Evolutionary conservation across 2,113 vertebrate species (phyloP).

Genomic region (Felis chaus): DNA sequence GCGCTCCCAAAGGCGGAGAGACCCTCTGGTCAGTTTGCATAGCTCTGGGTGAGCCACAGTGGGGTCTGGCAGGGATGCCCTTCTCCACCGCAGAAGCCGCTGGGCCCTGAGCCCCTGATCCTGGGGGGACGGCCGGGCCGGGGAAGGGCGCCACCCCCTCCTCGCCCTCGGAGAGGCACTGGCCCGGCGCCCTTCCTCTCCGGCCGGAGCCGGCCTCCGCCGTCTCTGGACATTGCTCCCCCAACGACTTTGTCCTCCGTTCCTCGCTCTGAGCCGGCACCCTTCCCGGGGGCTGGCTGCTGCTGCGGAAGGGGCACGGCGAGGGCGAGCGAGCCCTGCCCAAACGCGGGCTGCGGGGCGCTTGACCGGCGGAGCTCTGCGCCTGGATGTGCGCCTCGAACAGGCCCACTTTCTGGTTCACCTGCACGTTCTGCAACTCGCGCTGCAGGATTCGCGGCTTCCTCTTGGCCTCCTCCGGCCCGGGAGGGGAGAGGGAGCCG

Average conservation of each 20-base stretch:
- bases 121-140: accelerated
- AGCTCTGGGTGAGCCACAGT: background rate
- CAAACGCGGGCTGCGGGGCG: conserved; percentile 88
- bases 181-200: background rate
- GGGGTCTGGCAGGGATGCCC: background rate
- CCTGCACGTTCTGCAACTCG: conserved; percentile 96
- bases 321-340: conserved; percentile 79
- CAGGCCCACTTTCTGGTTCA: conserved; percentile 94
- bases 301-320: conserved; percentile 66
- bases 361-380: conserved; percentile 78
- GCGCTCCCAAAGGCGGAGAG: background rate
- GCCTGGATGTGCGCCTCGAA: conserved; percentile 97
- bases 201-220: background rate
- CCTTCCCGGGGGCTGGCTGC: conserved; percentile 55
- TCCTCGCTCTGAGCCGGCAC: conserved; percentile 34
- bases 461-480: conserved; percentile 79
- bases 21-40: conserved; percentile 32
- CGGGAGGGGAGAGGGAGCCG: conserved; percentile 11
- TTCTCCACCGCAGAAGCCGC: background rate
- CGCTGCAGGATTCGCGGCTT: conserved; percentile 88
- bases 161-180: background rate
- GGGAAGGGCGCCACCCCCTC: background rate
- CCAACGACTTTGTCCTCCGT: conserved; percentile 71
- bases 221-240: conserved; percentile 57
- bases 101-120: background rate